Evolutionary conservation across 2,888 invertebrate genomes (phyloP).

Genomic region (Ceraclea dissimilis): DNA sequence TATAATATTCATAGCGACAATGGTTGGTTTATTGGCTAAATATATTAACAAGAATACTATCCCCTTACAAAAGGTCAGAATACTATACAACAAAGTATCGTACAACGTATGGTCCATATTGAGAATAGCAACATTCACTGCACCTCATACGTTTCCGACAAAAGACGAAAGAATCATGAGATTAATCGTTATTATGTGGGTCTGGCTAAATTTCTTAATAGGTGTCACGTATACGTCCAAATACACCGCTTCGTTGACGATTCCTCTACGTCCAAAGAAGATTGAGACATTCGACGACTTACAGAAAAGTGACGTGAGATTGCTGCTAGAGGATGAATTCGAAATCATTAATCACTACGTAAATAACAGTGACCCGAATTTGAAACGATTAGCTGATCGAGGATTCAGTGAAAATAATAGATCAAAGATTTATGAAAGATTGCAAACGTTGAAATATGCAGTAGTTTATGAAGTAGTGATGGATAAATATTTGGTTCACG

Average conservation of each 20-base stretch:
- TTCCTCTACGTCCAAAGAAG: slow-evolving; percentile 4
- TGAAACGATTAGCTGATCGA: not conserved
- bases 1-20: too few species aligned
- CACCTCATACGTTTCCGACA: too few species aligned
- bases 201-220: too few species aligned
- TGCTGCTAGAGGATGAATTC: slow-evolving; percentile 3
- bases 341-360: not conserved
- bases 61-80: not conserved
- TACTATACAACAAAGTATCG: too few species aligned
- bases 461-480: slow-evolving; percentile 11
- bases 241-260: too few species aligned
- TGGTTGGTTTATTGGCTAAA: too few species aligned
- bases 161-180: too few species aligned
- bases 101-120: too few species aligned
- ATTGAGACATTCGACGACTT: slow-evolving; percentile 10
- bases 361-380: slow-evolving; percentile 5
- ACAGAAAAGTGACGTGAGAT: slow-evolving; percentile 4
- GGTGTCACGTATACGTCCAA: too few species aligned
- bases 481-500: slow-evolving; percentile 6
- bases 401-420: not conserved
- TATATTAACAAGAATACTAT: slow-evolving; percentile 4
- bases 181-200: too few species aligned
- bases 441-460: not conserved
- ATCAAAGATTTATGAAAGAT: not conserved
- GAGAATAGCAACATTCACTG: too few species aligned